phyloP scores from a whole-genome alignment of 2,888 invertebrate genomes.

The Drosophila setosimentum region DNA sequence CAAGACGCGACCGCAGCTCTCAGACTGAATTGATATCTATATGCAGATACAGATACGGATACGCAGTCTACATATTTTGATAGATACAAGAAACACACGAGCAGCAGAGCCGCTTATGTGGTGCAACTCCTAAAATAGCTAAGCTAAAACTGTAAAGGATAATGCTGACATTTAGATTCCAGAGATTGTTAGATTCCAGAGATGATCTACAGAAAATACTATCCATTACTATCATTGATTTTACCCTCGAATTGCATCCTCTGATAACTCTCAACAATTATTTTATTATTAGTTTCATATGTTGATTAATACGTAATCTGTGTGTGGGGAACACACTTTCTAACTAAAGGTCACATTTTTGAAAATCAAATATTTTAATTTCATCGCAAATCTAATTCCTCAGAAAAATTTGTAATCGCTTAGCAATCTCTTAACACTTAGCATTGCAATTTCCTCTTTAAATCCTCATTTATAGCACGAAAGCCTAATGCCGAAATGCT shows the following conservation, averaged over 20 bases:
- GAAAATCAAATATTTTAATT: conserved; percentile 21
- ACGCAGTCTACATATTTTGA: conserved; percentile 3
- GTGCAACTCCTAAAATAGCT: neutral
- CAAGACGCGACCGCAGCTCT: conserved; percentile 54
- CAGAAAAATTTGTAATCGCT: conserved; percentile 64
- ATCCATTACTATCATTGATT: neutral
- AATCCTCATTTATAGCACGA: conserved; percentile 37
- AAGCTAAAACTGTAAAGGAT: neutral
- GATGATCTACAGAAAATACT: neutral
- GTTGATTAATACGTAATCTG: too few species aligned
- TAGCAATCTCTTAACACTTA: conserved; percentile 50
- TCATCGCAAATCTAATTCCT: conserved; percentile 24
- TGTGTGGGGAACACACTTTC: too few species aligned
- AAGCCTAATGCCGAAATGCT: conserved; percentile 20
- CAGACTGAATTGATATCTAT: conserved; percentile 11
- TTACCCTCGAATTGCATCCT: neutral
- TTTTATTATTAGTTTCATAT: neutral
- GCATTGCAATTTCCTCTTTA: conserved; percentile 55
- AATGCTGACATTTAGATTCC: neutral
- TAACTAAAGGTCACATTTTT: neutral
- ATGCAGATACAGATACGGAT: conserved; percentile 29
- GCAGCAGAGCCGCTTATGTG: neutral
- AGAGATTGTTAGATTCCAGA: neutral
- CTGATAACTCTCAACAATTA: accelerated
- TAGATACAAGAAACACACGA: conserved; percentile 2